Evolutionary conservation across 2,113 vertebrate genomes (phyloP).

Genomic region (Coreoperca whiteheadi): DNA sequence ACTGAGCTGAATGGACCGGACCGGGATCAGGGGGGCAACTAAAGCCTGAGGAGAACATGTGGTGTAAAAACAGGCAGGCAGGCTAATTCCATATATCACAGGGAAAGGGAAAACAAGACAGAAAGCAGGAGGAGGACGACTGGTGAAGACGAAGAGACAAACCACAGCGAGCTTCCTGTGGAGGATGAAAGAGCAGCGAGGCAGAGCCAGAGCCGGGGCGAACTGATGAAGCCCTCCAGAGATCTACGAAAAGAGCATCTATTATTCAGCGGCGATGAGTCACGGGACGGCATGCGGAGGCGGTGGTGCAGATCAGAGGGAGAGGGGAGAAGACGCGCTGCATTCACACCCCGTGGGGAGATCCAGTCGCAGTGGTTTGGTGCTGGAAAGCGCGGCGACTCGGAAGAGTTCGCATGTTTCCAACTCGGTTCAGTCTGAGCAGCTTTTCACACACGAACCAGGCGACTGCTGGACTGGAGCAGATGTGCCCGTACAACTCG

Average conservation of each 20-base stretch:
- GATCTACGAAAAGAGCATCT: constrained; percentile 64
- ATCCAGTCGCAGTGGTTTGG: constrained; percentile 5
- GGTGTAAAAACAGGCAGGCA: not conserved
- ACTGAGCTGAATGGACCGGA: not conserved
- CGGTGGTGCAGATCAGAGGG: constrained; percentile 49
- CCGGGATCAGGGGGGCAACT: not conserved
- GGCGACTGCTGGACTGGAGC: no score
- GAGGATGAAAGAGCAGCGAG: constrained; percentile 48
- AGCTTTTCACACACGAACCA: no score
- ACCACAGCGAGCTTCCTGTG: constrained; percentile 12
- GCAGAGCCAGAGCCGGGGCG: constrained; percentile 5
- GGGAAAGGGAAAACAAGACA: not conserved
- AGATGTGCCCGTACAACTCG: not conserved
- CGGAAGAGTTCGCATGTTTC: constrained; percentile 9
- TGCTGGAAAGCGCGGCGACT: constrained; percentile 2
- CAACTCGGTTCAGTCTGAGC: not conserved
- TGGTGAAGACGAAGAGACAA: not conserved
- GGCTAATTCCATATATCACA: not conserved
- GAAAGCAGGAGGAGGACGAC: not conserved
- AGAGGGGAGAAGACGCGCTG: constrained; percentile 14
- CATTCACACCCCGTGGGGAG: constrained; percentile 40
- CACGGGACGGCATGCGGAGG: constrained; percentile 63
- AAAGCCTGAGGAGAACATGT: not conserved
- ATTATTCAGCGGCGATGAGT: constrained; percentile 79
- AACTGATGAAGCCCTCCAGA: constrained; percentile 55